phyloP scores from a whole-genome alignment of 2,113 vertebrate species.

The Meleagris gallopavo region DNA sequence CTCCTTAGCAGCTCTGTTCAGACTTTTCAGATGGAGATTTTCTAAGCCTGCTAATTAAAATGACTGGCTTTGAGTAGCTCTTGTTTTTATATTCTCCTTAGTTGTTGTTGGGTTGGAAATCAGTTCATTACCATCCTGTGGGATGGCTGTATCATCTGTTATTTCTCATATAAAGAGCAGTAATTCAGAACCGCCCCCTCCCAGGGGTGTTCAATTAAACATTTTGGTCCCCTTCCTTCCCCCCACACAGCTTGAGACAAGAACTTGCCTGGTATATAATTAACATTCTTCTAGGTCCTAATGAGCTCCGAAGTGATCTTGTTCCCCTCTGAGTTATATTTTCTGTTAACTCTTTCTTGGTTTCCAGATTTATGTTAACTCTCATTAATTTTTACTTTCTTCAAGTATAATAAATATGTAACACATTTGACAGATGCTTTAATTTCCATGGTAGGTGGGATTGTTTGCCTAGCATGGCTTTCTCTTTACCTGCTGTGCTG shows the following conservation, averaged over 20 bases:
- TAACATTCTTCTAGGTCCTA: constrained; percentile 27
- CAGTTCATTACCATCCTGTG: constrained; percentile 23
- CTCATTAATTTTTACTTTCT: not conserved
- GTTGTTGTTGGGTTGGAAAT: constrained; percentile 24
- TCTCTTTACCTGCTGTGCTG: not conserved
- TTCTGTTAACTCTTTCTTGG: not conserved
- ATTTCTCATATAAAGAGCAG: constrained; percentile 35
- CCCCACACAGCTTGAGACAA: constrained; percentile 7
- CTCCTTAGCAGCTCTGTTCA: constrained; percentile 9
- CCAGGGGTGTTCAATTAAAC: constrained; percentile 55
- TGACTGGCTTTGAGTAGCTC: constrained; percentile 18
- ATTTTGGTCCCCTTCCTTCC: constrained; percentile 32
- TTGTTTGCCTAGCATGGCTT: not conserved
- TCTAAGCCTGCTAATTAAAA: constrained; percentile 30
- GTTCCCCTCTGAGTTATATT: not conserved
- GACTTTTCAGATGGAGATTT: constrained; percentile 15
- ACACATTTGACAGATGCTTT: not conserved
- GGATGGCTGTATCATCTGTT: constrained; percentile 59
- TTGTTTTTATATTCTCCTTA: constrained; percentile 18
- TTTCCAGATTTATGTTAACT: not conserved
- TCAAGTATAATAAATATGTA: not conserved
- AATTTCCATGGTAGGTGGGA: not conserved
- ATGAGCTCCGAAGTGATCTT: not conserved
- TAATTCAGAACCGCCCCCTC: constrained; percentile 51
- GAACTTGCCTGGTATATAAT: constrained; percentile 18